phyloP scores from a whole-genome alignment of 2,797 vertebrate genomes.

The Liparis tanakae region DNA sequence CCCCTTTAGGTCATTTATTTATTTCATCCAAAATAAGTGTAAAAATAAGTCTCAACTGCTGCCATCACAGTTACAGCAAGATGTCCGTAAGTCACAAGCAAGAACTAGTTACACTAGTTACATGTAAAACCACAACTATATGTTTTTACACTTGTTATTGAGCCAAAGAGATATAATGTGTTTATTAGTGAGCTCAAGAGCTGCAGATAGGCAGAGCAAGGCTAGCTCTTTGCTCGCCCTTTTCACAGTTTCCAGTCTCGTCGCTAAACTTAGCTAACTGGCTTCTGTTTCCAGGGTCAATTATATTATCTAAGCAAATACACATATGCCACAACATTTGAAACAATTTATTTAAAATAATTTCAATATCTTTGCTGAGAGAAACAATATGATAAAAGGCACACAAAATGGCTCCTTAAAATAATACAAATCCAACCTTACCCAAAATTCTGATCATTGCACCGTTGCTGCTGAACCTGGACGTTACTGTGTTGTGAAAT shows the following conservation, averaged over 20 bases:
- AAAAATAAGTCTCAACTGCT: neutral
- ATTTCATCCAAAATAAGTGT: neutral
- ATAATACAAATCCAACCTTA: slow-evolving; percentile 45
- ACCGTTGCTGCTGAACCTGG: slow-evolving; percentile 44
- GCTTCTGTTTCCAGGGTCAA: neutral
- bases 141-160: neutral
- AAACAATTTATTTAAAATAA: neutral
- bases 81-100: neutral
- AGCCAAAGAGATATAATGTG: neutral
- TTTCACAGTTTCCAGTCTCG: neutral
- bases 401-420: neutral
- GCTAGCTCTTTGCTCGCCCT: neutral
- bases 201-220: neutral
- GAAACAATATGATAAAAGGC: neutral
- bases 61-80: neutral
- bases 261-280: neutral
- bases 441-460: slow-evolving; percentile 64
- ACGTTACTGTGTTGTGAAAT: slow-evolving; percentile 71
- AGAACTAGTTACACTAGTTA: neutral
- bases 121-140: neutral
- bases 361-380: neutral
- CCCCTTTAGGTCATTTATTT: neutral
- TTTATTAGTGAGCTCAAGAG: neutral
- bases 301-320: neutral
- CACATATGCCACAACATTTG: neutral